A percentile compares a stretch with the other conserved stretches of the same genome.
Evolutionary conservation across 2,113 vertebrate species (phyloP).

Genomic region (Tinamus guttatus): DNA sequence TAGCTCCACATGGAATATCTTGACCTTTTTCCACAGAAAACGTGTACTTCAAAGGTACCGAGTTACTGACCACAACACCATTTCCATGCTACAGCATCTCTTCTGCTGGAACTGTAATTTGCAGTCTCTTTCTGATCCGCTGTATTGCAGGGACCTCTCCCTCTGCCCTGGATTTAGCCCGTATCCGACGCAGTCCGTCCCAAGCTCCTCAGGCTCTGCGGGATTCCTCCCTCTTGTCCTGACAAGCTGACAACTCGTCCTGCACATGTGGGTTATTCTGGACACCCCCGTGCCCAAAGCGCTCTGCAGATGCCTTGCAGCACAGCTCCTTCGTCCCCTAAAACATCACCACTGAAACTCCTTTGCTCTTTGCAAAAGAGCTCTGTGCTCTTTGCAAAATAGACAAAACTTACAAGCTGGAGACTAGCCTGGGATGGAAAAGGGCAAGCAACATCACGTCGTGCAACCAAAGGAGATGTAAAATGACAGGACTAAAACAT

Average conservation of each 20-base stretch:
- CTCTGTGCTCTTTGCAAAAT: too few species aligned
- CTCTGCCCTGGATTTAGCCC: background rate
- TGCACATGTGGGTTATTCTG: background rate
- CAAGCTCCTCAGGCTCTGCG: background rate
- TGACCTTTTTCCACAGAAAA: background rate
- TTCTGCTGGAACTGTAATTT: background rate
- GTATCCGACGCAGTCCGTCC: background rate
- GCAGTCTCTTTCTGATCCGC: too few species aligned
- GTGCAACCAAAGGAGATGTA: background rate
- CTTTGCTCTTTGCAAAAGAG: too few species aligned
- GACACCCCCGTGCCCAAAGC: background rate
- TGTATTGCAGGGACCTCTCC: background rate
- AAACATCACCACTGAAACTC: background rate
- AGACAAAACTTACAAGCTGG: too few species aligned
- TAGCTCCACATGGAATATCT: background rate
- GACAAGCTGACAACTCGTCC: background rate
- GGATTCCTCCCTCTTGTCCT: background rate
- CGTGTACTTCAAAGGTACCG: background rate
- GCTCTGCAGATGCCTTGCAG: background rate
- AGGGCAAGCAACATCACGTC: background rate
- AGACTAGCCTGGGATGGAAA: background rate
- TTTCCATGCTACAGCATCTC: background rate
- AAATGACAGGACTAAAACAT: background rate
- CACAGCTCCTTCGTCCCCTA: background rate
- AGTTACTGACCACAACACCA: background rate